phyloP scores from a whole-genome alignment of 1,140 invertebrate genomes.

The Gryllus bimaculatus region DNA sequence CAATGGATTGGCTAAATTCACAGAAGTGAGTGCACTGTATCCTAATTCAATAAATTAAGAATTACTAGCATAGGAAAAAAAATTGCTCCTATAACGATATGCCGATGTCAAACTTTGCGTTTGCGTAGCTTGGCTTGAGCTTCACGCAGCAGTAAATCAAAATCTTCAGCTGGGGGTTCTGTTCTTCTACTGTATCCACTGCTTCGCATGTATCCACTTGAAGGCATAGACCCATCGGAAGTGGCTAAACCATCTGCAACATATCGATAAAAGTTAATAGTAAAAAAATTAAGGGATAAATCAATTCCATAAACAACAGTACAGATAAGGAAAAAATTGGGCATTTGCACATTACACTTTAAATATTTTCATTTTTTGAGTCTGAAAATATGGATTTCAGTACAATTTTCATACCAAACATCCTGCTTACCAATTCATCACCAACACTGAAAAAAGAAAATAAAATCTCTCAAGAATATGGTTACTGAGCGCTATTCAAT shows the following conservation, averaged over 20 bases:
- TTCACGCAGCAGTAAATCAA: constrained; percentile 36
- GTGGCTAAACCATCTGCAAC: constrained; percentile 31
- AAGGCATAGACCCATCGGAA: not conserved
- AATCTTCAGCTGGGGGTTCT: constrained; percentile 30
- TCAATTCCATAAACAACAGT: too few relatives aligned
- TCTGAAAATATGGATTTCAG: too few relatives aligned
- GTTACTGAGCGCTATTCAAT: too few relatives aligned
- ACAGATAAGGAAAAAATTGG: too few relatives aligned
- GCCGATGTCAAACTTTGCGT: constrained; percentile 24
- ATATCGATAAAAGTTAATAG: not conserved
- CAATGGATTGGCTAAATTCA: not conserved
- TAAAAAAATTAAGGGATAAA: too few relatives aligned
- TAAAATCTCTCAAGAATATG: too few relatives aligned
- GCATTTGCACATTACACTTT: too few relatives aligned
- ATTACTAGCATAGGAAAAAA: not conserved
- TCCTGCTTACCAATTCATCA: too few relatives aligned
- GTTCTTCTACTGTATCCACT: constrained; percentile 14
- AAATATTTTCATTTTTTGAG: too few relatives aligned
- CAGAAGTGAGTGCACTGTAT: not conserved
- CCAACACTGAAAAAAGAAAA: too few relatives aligned
- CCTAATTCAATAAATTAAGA: constrained; percentile 3
- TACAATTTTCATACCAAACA: too few relatives aligned
- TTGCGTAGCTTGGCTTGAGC: constrained; percentile 36
- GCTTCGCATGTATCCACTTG: not conserved
- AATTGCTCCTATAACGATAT: constrained; percentile 10